Evolutionary conservation across 2,888 invertebrate genomes (phyloP), one percentile per base, ranked within the genome.

Genomic region (Ormyrus pomaceus): DNA sequence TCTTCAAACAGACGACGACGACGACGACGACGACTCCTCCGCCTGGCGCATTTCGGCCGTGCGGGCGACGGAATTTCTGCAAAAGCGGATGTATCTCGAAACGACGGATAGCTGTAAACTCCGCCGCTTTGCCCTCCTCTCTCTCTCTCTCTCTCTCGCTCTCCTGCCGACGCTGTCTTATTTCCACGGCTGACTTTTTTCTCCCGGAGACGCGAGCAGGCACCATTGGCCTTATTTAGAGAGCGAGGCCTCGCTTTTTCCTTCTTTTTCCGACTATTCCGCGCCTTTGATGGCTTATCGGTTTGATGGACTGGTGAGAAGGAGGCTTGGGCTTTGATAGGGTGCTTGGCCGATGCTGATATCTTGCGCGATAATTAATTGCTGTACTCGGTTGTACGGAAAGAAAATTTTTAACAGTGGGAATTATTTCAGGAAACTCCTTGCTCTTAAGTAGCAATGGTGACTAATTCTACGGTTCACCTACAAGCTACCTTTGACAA

Each of bases 1-100:
- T 89, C 89, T 89, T 89, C 88, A 88, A 89, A 88, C 87, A 87
- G 86, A 86, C 79, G 76, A 69, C 65, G 70, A 11, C 59, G 66
- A 61, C 50, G 86, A 84, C 85, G 84, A 83, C 83, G 68, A 7
- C 2, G 53, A 19, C 19, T 19, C 19, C 50, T 46, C 48, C 84
- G 86, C 85, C 86, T 84, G 86, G 87, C 86, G 85, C 87, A 87
- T 87, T 86, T 88, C 82, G 85, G 84, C 71, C 84, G 83, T 81
- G 83, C 79, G 84, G 72, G 83, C 79, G 73, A 81, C 73, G 80
- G 83, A 82, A 83, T 86, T 86, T 85, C 83, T 61, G 82, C 76
- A 80, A 74, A 82, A 80, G 80, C 82, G 78, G 82, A 82, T 80
- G 59, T 78, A 68, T 74, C 61, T 64, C 61, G 62, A 61, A 55